phyloP scores from a whole-genome alignment of 2,113 vertebrate genomes.

The Ceratotherium simum region DNA sequence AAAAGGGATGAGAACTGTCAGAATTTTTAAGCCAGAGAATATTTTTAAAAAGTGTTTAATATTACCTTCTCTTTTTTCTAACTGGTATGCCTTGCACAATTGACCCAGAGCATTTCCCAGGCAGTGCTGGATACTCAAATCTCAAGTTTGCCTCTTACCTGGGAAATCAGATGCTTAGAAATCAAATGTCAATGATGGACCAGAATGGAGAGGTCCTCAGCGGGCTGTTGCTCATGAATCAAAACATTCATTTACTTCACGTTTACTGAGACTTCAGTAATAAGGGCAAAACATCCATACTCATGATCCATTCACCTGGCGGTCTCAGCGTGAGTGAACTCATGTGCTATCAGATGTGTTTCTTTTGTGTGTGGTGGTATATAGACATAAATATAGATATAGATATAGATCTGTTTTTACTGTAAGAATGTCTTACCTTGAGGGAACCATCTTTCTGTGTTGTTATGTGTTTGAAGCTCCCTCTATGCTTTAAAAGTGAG shows the following conservation, averaged over 20 bases:
- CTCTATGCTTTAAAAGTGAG: neutral
- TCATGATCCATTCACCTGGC: too few species aligned
- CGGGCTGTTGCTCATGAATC: neutral
- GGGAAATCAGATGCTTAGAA: neutral
- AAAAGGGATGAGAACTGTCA: neutral
- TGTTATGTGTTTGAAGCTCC: neutral
- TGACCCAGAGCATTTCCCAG: neutral
- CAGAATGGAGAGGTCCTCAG: neutral
- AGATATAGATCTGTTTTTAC: neutral
- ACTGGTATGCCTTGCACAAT: neutral
- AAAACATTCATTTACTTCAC: neutral
- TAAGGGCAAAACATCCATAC: neutral
- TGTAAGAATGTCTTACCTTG: neutral
- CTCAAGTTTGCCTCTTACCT: neutral
- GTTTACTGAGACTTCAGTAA: neutral
- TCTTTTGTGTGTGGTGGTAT: neutral
- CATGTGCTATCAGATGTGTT: fast-evolving
- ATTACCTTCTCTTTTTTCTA: neutral
- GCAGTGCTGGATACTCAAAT: neutral
- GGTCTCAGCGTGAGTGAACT: neutral
- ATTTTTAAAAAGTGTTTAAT: neutral
- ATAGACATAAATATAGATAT: too few species aligned
- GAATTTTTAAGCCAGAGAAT: neutral
- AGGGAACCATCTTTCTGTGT: neutral
- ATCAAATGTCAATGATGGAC: neutral